Base-by-base conservation (phyloP, 2,113 vertebrate genomes). In the Eublepharis macularius region DNA sequence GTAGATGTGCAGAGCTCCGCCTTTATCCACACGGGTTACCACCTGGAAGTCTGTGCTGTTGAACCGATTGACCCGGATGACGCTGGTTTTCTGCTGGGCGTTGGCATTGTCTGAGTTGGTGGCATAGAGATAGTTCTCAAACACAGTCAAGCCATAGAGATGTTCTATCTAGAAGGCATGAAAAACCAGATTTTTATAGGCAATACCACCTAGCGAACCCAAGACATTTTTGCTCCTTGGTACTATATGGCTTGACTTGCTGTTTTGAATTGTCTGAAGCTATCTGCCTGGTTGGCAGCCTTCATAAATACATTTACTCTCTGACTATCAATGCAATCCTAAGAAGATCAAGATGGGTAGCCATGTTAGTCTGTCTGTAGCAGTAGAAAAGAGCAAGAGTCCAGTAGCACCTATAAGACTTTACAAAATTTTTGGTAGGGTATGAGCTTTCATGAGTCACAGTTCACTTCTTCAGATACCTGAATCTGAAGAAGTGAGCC, bases 41-140 rank as follows among this genome's bases (percentile, higher is more conserved):
- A 99, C 98, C 69, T 98, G 98, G 95, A 98, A 98, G 92, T 99
- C 98, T 0, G 97, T 97, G 95, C 97, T 98, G 95, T 99, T 99
- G 95, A 99, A 99, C 66, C 98, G 98, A 92, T 99, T 99, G 43
- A 99, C 98, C 0, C 98, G 96, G 93, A 99, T 98, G 91, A 99
- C 98, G 0, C 98, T 99, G 4, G 98, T 99, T 92, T 99, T 99
- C 94, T 98, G 98, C 95, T 99, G 98, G 29, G 98, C 95, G 19
- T 99, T 99, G 93, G 98, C 98, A 1, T 98, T 98, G 91, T 99
- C 98, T 0, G 98, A 99, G 93, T 99, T 99, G 94, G 98, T 99
- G 89, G 98, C 98, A 0, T 99, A 99, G 69, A 99, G 96, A 86
- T 99, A 99, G 86, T 99, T 99, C 97, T 99, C 98, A 0, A 99